Base-by-base conservation (phyloP, 2,888 invertebrate genomes). In the Pachydiplax longipennis region DNA sequence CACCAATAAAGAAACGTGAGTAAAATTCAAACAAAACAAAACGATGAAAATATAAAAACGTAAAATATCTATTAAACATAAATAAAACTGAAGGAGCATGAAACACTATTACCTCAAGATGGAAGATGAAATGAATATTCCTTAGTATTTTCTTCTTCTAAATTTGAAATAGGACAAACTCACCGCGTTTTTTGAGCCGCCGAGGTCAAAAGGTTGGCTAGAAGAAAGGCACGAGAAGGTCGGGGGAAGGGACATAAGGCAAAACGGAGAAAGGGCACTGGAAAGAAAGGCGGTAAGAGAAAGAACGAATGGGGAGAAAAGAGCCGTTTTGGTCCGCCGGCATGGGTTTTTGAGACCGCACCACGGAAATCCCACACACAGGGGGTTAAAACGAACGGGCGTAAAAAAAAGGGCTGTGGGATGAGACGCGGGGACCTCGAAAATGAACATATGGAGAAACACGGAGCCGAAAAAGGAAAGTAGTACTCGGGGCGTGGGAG, bases 341-440 rank as follows among this genome's bases (percentile, higher is more conserved):
- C 93, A 93, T 92, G 92, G 92, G 92, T 92, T 92, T 92, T 92
- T 92, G 92, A 92, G 92, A 91, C 90, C 81, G 83, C 80, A 91
- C 90, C 81, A 90, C 80, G 90, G 90, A 40, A 58, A 81, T 90
- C 31, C 90, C 81, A 83, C 90, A 90, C 92, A 83, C 91, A 31
- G 35, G 90, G 90, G 80, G 91, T 90, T 90, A 81, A 80, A 83
- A 90, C 82, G 91, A 90, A 81, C 40, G 91, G 83, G 91, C 90
- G 91, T 82, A 91, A 91, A 91, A n/a, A n/a, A 91, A 87, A 92
- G 92, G 91, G 92, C 92, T 91, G 92, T 92, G 92, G 92, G 93
- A 92, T 92, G 93, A 92, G 92, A 92, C 92, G 92, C 90, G 35
- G 35, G 25, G 80, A 80, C 65, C 40, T 18, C 37, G 40, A 65